Evolutionary conservation across 1,140 invertebrate genomes (phyloP).

Genomic region (Polypedilum vanderplanki): DNA sequence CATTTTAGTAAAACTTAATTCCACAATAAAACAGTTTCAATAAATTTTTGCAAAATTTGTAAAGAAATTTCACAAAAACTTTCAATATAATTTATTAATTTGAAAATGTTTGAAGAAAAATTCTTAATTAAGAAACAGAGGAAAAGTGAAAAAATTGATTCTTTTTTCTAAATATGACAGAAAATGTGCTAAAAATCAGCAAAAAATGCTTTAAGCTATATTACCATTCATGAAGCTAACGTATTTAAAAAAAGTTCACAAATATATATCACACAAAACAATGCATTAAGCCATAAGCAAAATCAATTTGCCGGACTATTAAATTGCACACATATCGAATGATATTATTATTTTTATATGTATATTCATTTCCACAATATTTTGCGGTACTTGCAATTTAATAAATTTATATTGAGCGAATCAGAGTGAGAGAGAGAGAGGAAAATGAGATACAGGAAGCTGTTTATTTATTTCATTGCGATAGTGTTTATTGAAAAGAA

Average conservation of each 20-base stretch:
- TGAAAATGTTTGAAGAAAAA: no score
- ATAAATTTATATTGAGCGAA: constrained; percentile 13
- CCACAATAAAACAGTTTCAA: no score
- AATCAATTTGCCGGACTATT: constrained; percentile 17
- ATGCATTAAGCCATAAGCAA: neutral
- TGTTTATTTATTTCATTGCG: constrained; percentile 2
- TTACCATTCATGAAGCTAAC: neutral
- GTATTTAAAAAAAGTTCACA: neutral
- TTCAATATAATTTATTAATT: no score
- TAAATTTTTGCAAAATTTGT: no score
- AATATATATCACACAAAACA: neutral
- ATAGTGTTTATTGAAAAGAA: no score
- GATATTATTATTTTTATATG: neutral
- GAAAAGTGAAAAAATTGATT: no score
- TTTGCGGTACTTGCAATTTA: neutral
- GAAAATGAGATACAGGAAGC: neutral
- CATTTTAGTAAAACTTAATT: no score
- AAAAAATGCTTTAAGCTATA: neutral
- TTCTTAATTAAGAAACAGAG: no score
- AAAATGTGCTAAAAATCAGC: neutral
- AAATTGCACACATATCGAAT: constrained; percentile 13
- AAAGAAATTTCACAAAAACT: no score
- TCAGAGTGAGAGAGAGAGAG: neutral
- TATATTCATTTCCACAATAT: neutral
- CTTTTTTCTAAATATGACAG: no score